phyloP scores from a whole-genome alignment of 2,797 vertebrate species.

The Enteromius mattozi region DNA sequence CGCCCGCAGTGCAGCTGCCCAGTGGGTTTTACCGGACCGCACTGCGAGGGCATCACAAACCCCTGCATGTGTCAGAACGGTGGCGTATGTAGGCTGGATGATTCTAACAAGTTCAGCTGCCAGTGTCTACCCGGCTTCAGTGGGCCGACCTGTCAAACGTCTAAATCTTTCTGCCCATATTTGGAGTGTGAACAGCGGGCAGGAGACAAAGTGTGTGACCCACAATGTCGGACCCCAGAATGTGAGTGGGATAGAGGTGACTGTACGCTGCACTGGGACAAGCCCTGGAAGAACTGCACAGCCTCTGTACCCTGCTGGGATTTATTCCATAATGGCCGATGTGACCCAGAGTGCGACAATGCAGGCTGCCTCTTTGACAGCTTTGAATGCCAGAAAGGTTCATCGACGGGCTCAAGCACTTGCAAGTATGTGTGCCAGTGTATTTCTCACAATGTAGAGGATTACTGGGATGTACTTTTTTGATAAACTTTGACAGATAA shows the following conservation, averaged over 20 bases:
- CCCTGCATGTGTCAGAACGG: conserved; percentile 86
- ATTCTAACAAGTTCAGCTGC: conserved; percentile 79
- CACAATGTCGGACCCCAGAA: conserved; percentile 85
- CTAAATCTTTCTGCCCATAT: conserved; percentile 67
- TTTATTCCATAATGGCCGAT: conserved; percentile 80
- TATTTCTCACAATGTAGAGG: too few species aligned
- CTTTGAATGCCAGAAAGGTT: conserved; percentile 83
- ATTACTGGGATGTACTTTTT: neutral
- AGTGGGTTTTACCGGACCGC: conserved; percentile 78
- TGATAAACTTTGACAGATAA: neutral
- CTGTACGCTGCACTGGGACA: conserved; percentile 84
- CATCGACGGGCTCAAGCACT: neutral
- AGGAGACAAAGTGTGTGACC: conserved; percentile 84
- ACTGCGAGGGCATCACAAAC: conserved; percentile 74
- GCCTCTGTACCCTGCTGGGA: conserved; percentile 84
- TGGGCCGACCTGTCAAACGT: conserved; percentile 80
- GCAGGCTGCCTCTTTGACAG: conserved; percentile 80
- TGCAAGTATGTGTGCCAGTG: conserved; percentile 85
- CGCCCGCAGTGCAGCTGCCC: conserved; percentile 81
- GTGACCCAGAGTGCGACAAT: conserved; percentile 80
- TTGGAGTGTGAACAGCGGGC: conserved; percentile 75
- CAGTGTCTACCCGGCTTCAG: conserved; percentile 76
- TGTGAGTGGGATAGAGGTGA: conserved; percentile 93
- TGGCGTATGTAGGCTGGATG: conserved; percentile 82
- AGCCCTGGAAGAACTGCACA: conserved; percentile 88